Conservation (phyloP, 2,113 vertebrate species). For the Calyptommatus sinebrachiatus region DNA sequence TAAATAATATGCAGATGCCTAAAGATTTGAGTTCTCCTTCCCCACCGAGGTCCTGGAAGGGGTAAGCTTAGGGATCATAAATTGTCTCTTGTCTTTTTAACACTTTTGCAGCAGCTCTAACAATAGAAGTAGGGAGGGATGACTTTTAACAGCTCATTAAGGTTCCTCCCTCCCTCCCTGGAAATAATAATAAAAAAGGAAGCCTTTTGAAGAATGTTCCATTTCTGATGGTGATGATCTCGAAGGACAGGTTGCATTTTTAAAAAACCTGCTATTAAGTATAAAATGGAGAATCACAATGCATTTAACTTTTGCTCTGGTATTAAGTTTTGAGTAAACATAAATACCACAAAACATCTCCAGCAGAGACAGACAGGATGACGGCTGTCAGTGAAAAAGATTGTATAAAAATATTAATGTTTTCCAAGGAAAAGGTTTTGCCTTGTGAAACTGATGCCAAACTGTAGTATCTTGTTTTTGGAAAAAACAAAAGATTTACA, state of each 20-base stretch:
- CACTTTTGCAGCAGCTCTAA: conserved; percentile 64
- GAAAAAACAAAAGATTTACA: not conserved
- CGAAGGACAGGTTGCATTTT: conserved; percentile 54
- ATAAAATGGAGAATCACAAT: conserved; percentile 35
- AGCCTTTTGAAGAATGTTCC: conserved; percentile 66
- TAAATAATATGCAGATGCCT: conserved; percentile 41
- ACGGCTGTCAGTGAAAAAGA: conserved; percentile 8
- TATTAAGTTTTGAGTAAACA: conserved; percentile 34
- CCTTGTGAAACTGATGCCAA: not conserved
- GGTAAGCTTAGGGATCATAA: conserved; percentile 67
- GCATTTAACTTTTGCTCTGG: conserved; percentile 42
- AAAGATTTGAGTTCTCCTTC: conserved; percentile 59
- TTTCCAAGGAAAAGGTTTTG: not conserved
- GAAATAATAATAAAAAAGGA: conserved; percentile 53
- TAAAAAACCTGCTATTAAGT: conserved; percentile 18
- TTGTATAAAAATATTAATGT: not conserved
- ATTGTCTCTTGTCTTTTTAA: conserved; percentile 73
- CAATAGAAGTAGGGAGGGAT: conserved; percentile 64
- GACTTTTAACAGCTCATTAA: conserved; percentile 79
- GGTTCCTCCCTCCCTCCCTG: conserved; percentile 31
- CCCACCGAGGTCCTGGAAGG: conserved; percentile 67
- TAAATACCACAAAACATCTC: conserved; percentile 25
- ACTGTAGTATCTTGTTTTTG: not conserved
- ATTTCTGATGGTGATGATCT: conserved; percentile 66
- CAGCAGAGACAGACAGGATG: conserved; percentile 9